These are phyloP conservation scores for Enteromius afrohamiltoni DNA, from an alignment of 2,797 vertebrate genomes.

Conservation along the genomic window DNA sequence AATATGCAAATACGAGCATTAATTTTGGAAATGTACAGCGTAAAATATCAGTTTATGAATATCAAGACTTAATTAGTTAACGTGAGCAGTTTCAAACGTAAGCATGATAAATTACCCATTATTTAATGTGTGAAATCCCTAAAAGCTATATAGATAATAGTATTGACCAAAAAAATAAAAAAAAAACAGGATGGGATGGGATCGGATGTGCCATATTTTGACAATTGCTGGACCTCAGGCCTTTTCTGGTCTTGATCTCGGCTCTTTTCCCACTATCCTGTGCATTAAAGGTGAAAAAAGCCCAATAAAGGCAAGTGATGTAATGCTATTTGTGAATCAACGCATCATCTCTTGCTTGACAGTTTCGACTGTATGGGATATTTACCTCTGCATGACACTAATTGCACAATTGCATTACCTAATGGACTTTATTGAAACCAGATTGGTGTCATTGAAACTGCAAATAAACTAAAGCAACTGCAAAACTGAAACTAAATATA, in stretches of 20 bases:
- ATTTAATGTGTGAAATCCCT: not conserved
- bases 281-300: not conserved
- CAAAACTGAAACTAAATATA: constrained; percentile 1
- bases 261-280: not conserved
- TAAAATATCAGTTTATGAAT: not conserved
- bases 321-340: not conserved
- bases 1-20: not conserved
- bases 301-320: not conserved
- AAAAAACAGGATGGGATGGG: not conserved
- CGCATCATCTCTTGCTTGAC: not conserved
- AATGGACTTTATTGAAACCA: not conserved
- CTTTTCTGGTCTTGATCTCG: not conserved
- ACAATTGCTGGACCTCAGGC: not conserved
- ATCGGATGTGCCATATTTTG: not conserved
- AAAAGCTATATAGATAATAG: not conserved
- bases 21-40: not conserved
- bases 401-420: not conserved
- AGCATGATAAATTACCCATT: not conserved
- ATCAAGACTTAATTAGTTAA: not conserved
- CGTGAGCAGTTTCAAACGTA: not conserved
- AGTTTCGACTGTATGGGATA: not conserved
- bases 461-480: constrained; percentile 16
- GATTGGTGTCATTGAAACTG: not conserved
- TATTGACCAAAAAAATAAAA: too few species aligned
- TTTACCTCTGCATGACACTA: not conserved